These are phyloP conservation scores for Agapornis roseicollis DNA, from an alignment of 2,113 vertebrate species.

Conservation along the genomic window DNA sequence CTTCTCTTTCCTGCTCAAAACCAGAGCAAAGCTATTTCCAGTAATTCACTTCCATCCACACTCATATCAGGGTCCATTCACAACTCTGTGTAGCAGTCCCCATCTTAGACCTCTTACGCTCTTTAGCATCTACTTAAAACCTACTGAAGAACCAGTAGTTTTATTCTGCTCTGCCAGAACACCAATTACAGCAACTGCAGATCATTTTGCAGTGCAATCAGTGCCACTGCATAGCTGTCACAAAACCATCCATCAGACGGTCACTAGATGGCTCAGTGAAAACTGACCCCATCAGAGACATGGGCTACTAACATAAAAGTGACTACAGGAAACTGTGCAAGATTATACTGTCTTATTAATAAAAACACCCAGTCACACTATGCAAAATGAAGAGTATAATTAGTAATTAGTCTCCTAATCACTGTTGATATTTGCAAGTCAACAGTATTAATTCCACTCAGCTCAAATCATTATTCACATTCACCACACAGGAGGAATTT, in stretches of 20 bases:
- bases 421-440: neutral
- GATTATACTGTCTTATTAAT: neutral
- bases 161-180: neutral
- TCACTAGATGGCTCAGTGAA: neutral
- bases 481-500: neutral
- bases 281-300: neutral
- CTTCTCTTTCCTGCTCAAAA: neutral
- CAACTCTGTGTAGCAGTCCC: neutral
- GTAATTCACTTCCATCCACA: neutral
- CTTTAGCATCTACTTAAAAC: neutral
- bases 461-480: neutral
- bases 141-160: neutral
- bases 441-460: neutral
- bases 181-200: neutral
- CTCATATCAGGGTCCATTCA: neutral
- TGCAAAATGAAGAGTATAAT: neutral
- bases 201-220: neutral
- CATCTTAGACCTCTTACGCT: neutral
- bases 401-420: conserved; percentile 5
- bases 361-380: neutral
- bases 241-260: neutral
- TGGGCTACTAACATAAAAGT: neutral
- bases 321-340: neutral
- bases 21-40: neutral
- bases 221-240: neutral